Percentiles rank a stretch among this genome's conserved stretches.
These are phyloP conservation scores for Atlantisia rogersi DNA, from an alignment of 2,113 vertebrate species.

Conservation along the genomic window DNA sequence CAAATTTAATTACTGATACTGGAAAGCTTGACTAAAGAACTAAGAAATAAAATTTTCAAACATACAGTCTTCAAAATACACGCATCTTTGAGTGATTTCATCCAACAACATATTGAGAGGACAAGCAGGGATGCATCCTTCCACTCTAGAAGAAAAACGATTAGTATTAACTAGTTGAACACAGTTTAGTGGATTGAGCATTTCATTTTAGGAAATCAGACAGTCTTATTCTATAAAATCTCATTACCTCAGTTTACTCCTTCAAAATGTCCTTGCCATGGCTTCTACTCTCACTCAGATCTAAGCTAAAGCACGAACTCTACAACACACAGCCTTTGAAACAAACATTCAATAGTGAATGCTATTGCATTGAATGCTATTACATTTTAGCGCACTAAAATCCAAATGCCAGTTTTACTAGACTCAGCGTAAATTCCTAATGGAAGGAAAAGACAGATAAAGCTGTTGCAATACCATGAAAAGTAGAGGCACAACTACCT, in stretches of 20 bases:
- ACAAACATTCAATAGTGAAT: background rate
- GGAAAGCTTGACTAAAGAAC: background rate
- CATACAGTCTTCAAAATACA: conserved; percentile 92
- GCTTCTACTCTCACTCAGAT: background rate
- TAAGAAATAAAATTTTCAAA: background rate
- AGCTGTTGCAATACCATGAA: background rate
- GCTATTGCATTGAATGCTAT: background rate
- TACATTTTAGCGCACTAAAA: background rate
- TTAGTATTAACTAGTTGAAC: background rate
- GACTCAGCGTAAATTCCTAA: background rate
- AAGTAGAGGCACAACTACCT: background rate
- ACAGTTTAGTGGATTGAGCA: background rate
- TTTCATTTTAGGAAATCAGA: background rate
- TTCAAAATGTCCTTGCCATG: background rate
- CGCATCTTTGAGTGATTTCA: conserved; percentile 92
- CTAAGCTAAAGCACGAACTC: background rate
- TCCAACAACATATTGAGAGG: conserved; percentile 89
- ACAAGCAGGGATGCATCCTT: conserved; percentile 91
- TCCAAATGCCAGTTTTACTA: background rate
- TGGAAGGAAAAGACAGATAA: background rate
- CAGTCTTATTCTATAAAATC: background rate
- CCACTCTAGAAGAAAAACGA: conserved; percentile 82
- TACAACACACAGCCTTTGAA: background rate
- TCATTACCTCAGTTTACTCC: background rate
- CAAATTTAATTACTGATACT: background rate